Base-by-base conservation (phyloP, 2,797 vertebrate genomes). In the Myiothlypis coronata region DNA sequence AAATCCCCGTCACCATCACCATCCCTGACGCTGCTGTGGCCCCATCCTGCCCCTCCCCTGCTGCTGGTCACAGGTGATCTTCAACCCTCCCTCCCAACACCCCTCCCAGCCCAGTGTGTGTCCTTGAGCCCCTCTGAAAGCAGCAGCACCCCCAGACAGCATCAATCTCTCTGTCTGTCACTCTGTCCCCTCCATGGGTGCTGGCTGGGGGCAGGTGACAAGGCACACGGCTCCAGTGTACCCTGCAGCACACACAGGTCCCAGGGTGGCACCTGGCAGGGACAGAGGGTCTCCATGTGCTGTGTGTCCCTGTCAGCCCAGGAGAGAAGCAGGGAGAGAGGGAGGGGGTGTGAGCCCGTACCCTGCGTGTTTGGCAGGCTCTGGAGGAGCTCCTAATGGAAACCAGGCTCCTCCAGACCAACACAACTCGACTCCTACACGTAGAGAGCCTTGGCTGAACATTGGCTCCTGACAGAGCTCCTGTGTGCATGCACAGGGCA, bases 121-220 rank as follows among this genome's bases (percentile, higher is more conserved):
- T 15, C 34, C 50, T 50, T 20, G 39, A 50, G 85, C 32, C 47
- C 21, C n/a, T 47, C 30, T 4, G 2, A 63, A 71, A 88, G 68
- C 67, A 67, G n/a, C 3, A 0, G 67, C 49, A 57, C 2, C 5
- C 18, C 16, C 3, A 9, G n/a, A 6, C 43, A 20, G 34, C 7
- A 9, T 12, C 70, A 0, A 0, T 13, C 37, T 4, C 5, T 50
- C 70, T 35, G 7, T 64, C 59, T 5, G 1, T 20, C 50, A 0
- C 0, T 47, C 64, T 37, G n/a, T 35, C 32, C 65, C 30, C 10
- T 46, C 64, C 24, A 8, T 1, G 1, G 4, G 28, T 5, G 11
- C 26, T 16, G 64, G 32, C 61, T 11, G 26, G 19, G 28, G 47
- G 8, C 28, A 55, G 59, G 53, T 10, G 32, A 35, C 2, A 3